Evolutionary conservation across 2,113 vertebrate species (phyloP), one percentile per base, ranked within the genome.

Genomic region (Colossoma macropomum): DNA sequence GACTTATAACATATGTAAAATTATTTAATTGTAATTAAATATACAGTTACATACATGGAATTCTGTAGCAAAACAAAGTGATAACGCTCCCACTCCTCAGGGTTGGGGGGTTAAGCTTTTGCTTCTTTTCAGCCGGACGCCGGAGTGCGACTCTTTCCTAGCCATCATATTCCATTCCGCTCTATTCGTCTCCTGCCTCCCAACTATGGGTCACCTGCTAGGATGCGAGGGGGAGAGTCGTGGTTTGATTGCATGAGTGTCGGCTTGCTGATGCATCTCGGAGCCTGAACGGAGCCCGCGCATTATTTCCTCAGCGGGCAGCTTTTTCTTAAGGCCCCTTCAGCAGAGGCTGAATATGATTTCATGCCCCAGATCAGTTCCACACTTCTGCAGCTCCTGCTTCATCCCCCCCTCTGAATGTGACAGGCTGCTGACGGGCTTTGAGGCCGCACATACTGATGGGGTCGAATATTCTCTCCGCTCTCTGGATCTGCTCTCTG

Each of bases 371-470:
- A 92, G 86, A 92, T 92, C 88, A 82, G 88, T 71, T 83, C 81
- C 88, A 75, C 50, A 78, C 81, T 79, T 48, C 85, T 62, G 48
- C 77, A 68, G 85, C 27, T 82, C 65, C 52, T n/a, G 79, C 73
- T 81, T 72, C 69, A 84, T 76, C 83, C 56, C 56, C n/a, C 56
- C 30, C 75, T 54, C 72, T 85, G 76, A 79, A 84, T 84, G 88
- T 90, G 90, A 91, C 89, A 90, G 79, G 74, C 56, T 82, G 80
- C 79, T 69, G 79, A 87, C 80, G 77, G 45, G 60, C 89, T 91
- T 89, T 90, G 89, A 87, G 89, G 86, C 80, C 74, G 82, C 69
- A 79, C 81, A 90, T 91, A 88, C 86, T 91, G 90, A 93, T 89
- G 81, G 79, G 78, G 88, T 63, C 79, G 74, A 81, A 86, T 85